Conservation (phyloP, 1,140 invertebrate genomes). For the Colletes gigas region DNA sequence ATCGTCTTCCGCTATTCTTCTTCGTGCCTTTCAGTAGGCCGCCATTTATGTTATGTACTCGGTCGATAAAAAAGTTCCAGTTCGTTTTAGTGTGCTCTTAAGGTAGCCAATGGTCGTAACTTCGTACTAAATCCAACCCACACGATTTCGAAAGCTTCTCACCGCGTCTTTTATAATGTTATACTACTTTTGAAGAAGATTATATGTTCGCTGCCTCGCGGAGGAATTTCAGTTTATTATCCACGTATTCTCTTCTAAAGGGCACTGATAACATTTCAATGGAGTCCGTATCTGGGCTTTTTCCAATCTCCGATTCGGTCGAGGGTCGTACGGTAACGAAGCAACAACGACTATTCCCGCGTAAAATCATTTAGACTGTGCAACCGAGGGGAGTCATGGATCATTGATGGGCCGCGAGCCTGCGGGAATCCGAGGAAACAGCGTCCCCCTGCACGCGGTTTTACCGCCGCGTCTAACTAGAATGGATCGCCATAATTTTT, state of each 20-base stretch:
- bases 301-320: background rate
- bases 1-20: too few relatives aligned
- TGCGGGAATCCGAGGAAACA: conserved; percentile 57
- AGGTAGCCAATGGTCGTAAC: too few relatives aligned
- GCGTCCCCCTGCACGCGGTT: conserved; percentile 26
- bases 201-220: too few relatives aligned
- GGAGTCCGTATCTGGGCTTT: too few relatives aligned
- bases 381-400: conserved; percentile 56
- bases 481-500: conserved; percentile 79
- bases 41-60: background rate
- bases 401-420: conserved; percentile 60
- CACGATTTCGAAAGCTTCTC: too few relatives aligned
- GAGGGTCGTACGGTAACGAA: background rate
- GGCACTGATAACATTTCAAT: too few relatives aligned
- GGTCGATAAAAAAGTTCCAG: background rate
- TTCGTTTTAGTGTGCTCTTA: too few relatives aligned
- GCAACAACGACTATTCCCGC: conserved; percentile 6
- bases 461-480: conserved; percentile 75
- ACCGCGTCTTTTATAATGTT: too few relatives aligned
- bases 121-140: too few relatives aligned
- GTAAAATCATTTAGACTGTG: conserved; percentile 59
- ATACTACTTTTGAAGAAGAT: too few relatives aligned
- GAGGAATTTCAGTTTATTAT: too few relatives aligned
- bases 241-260: too few relatives aligned
- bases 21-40: background rate